Conservation (phyloP, 2,888 invertebrate species). For the Bellardia pandia region DNA sequence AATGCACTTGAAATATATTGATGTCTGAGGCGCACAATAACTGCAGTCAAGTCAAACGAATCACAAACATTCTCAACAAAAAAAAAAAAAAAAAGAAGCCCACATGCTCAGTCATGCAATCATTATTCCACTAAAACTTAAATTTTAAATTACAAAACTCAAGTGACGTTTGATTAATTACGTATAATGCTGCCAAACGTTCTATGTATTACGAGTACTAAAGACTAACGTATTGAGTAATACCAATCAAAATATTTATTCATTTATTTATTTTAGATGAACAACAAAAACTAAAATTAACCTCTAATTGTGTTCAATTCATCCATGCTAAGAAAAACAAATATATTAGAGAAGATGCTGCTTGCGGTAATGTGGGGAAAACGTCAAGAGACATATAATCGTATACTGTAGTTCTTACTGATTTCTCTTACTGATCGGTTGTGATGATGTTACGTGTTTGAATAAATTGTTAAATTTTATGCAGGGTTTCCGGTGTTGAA, state of each 20-base stretch:
- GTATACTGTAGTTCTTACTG: background rate
- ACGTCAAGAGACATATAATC: background rate
- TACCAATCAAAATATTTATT: conserved; percentile 81
- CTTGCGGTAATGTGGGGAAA: background rate
- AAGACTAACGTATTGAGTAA: conserved; percentile 77
- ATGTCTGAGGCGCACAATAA: conserved; percentile 22
- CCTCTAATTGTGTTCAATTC: conserved; percentile 60
- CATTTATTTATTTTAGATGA: conserved; percentile 35
- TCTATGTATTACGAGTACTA: conserved; percentile 26
- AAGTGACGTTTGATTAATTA: conserved; percentile 66
- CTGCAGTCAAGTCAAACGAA: conserved; percentile 13
- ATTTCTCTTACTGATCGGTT: background rate
- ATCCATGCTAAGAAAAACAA: conserved; percentile 13
- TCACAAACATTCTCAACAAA: background rate
- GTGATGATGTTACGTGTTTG: background rate
- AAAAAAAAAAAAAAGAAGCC: background rate
- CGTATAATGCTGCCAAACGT: conserved; percentile 12
- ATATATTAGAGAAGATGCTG: background rate
- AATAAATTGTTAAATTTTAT: background rate
- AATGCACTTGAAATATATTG: conserved; percentile 43
- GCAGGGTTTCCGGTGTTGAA: background rate
- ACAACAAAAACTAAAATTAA: conserved; percentile 42
- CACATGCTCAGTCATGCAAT: conserved; percentile 24
- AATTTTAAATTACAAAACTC: conserved; percentile 25
- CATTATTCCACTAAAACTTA: conserved; percentile 13